Percentiles rank a stretch among this genome's conserved stretches.
These are phyloP conservation scores for Vireo altiloquus DNA, from an alignment of 2,113 vertebrate genomes.

Conservation along the genomic window DNA sequence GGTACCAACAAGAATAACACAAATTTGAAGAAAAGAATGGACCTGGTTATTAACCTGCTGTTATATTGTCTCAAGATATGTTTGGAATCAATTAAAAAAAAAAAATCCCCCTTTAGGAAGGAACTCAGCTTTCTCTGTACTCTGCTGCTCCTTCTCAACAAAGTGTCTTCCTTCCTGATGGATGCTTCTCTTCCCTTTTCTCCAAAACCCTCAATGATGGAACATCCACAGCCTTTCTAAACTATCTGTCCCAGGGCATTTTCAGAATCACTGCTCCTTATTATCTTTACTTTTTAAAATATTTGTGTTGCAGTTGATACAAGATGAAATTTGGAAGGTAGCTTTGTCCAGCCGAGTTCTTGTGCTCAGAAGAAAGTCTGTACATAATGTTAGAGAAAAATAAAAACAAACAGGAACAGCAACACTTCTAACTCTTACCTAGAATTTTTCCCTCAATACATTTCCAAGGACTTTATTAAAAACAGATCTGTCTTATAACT, in stretches of 20 bases:
- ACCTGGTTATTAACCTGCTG: neutral
- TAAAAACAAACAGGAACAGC: neutral
- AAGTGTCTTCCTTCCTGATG: neutral
- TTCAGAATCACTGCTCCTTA: neutral
- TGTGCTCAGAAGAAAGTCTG: neutral
- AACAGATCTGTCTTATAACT: neutral
- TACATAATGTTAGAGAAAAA: neutral
- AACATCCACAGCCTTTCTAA: neutral
- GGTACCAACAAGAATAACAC: neutral
- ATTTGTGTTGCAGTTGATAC: neutral
- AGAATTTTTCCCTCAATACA: neutral
- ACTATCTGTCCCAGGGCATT: neutral
- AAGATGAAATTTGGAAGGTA: neutral
- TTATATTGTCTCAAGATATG: neutral
- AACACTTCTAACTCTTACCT: neutral
- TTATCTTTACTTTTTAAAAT: neutral
- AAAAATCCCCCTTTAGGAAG: neutral
- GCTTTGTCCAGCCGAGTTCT: neutral
- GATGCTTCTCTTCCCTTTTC: neutral
- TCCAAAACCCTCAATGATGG: neutral
- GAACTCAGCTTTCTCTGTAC: neutral
- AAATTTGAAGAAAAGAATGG: neutral
- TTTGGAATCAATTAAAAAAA: neutral
- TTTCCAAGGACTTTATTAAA: neutral
- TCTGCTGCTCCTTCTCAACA: neutral